A percentile compares a stretch with the other conserved stretches of the same genome.
Conservation (phyloP, 1,140 invertebrate species). For the Araneus ventricosus region DNA sequence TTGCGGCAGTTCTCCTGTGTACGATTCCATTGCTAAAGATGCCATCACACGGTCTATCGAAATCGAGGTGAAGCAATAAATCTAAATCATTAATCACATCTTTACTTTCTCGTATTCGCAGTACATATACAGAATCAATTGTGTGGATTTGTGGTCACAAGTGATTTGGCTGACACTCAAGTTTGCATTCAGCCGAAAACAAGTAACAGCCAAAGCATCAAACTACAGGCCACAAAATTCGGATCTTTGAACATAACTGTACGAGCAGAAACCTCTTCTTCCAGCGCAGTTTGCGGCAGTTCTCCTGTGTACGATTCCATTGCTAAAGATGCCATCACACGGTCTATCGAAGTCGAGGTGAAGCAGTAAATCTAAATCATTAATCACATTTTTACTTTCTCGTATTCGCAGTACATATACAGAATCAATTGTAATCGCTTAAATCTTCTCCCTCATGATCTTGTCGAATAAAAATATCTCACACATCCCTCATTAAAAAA, state of each 20-base stretch:
- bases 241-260: constrained; percentile 84
- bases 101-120: no score
- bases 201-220: constrained; percentile 80
- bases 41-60: constrained; percentile 42
- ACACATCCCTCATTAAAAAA: no score
- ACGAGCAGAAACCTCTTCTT: constrained; percentile 79
- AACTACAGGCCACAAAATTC: constrained; percentile 81
- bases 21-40: no score
- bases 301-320: not conserved
- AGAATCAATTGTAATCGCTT: no score
- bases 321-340: constrained; percentile 66
- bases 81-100: no score
- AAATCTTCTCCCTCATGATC: no score
- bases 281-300: constrained; percentile 23
- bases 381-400: no score
- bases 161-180: constrained; percentile 56
- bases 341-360: constrained; percentile 54
- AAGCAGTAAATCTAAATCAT: no score
- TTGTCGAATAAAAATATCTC: no score
- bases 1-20: constrained; percentile 20
- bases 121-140: no score
- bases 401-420: no score
- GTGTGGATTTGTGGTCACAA: no score
- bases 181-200: constrained; percentile 34
- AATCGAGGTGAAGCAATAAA: constrained; percentile 64